Percentiles rank a stretch among this genome's conserved stretches.
phyloP scores from a whole-genome alignment of 2,797 vertebrate species.

The Acanthis flammea region DNA sequence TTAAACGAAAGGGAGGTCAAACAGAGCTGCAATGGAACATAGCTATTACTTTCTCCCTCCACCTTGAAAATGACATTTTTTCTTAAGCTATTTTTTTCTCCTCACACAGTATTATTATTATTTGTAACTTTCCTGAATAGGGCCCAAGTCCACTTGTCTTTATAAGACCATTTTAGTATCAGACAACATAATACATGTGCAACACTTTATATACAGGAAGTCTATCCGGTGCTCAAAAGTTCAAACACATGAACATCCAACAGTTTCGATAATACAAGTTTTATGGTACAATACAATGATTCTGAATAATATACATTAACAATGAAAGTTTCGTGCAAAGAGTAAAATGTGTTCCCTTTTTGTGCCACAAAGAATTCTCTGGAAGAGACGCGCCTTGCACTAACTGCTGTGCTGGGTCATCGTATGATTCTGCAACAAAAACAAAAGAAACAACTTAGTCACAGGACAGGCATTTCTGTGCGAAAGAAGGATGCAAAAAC shows the following conservation, averaged over 20 bases:
- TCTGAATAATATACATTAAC: slow-evolving; percentile 89
- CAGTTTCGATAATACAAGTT: slow-evolving; percentile 82
- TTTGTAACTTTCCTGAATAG: slow-evolving; percentile 77
- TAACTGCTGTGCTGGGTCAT: slow-evolving; percentile 99
- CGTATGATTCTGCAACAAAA: slow-evolving; percentile 89
- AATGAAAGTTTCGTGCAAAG: slow-evolving; percentile 91
- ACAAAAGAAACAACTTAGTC: slow-evolving; percentile 37
- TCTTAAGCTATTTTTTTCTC: slow-evolving; percentile 62
- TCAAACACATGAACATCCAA: slow-evolving; percentile 86
- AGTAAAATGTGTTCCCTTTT: slow-evolving; percentile 85
- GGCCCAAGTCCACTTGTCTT: slow-evolving; percentile 83
- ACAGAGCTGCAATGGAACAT: slow-evolving; percentile 65
- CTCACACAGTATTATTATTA: slow-evolving; percentile 64
- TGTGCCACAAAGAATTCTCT: slow-evolving; percentile 74
- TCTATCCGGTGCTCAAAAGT: slow-evolving; percentile 88
- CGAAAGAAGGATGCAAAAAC: neutral
- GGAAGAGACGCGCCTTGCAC: slow-evolving; percentile 78
- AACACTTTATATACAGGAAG: slow-evolving; percentile 97
- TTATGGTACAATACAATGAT: slow-evolving; percentile 87
- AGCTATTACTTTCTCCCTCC: slow-evolving; percentile 64
- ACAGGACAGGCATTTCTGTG: neutral
- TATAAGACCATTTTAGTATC: slow-evolving; percentile 83
- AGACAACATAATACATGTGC: slow-evolving; percentile 96
- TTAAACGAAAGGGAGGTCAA: slow-evolving; percentile 75
- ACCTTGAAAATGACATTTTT: slow-evolving; percentile 67